Conservation (phyloP, 1,140 invertebrate species). For the Penaeus chinensis region DNA sequence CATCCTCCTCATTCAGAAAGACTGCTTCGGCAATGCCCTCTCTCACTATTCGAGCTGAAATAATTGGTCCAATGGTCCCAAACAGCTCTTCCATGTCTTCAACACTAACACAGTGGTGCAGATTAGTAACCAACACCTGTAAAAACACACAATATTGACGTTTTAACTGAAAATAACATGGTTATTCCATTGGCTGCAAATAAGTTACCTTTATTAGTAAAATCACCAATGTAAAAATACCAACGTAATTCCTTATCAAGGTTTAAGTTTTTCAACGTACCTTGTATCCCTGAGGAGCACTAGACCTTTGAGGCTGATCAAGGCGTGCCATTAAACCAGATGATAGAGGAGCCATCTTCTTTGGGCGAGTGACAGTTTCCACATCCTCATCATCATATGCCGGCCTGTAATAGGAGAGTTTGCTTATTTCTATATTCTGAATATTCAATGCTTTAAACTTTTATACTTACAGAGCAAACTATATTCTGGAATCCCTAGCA, state of each 20-base stretch:
- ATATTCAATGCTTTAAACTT: too few species aligned
- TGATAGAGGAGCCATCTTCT: conserved; percentile 34
- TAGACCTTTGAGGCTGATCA: conserved; percentile 28
- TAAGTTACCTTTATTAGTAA: too few species aligned
- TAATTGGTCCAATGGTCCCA: conserved; percentile 88
- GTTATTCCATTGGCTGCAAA: too few species aligned
- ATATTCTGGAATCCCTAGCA: too few species aligned
- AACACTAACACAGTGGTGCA: conserved; percentile 85
- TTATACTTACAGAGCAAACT: too few species aligned
- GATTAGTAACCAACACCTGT: conserved; percentile 79
- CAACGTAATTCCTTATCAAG: too few species aligned
- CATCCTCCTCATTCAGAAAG: conserved; percentile 85
- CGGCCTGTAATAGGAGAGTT: conserved; percentile 12
- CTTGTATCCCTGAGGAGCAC: conserved; percentile 23
- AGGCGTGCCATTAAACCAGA: conserved; percentile 40
- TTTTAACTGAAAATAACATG: too few species aligned
- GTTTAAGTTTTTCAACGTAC: background rate
- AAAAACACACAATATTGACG: background rate
- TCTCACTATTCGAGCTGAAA: conserved; percentile 84
- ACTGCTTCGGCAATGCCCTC: conserved; percentile 90
- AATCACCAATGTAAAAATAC: background rate
- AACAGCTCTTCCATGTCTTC: conserved; percentile 94
- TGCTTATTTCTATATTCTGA: too few species aligned
- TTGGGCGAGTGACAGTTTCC: conserved; percentile 15
- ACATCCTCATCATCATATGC: conserved; percentile 36